Base-by-base conservation (phyloP, 2,113 vertebrate genomes). In the Macrotis lagotis region DNA sequence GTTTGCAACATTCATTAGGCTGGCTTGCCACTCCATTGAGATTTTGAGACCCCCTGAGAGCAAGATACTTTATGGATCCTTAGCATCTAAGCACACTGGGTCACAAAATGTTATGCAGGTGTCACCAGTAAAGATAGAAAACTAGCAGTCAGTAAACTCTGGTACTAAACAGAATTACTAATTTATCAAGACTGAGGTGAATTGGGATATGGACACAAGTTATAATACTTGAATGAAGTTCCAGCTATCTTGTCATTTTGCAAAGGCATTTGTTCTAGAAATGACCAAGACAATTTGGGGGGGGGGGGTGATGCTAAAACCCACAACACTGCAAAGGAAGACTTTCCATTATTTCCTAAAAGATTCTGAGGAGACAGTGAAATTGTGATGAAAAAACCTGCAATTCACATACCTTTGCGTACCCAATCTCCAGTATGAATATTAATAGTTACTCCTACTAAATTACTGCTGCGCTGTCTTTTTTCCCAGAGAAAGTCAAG, bases 401-500 rank as follows among this genome's bases (percentile, higher is more conserved):
- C 74, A 94, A 47, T 2, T 0, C 97, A 96, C 98, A 3, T 97
- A 99, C 99, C 99, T 98, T 99, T 99, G 59, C 99, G 98, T 51
- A 99, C 99, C 99, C 99, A 99, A 95, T 99, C 99, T 98, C 99
- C 99, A 5, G 99, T 99, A 96, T 99, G 99, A 97, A 99, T 99
- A 96, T 99, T 99, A 95, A 99, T 99, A 50, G 99, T 99, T 49
- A 99, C 99, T 0, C 99, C 99, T 94, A 99, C 99, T 94, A 99
- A 98, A 97, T 99, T 99, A 98, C 99, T 99, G 98, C 99, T 99
- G 96, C 99, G 98, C 96, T 99, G 99, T 93, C 99, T 99, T 98
- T 99, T 99, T 96, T 99, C 99, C 99, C 99, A 99, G 91, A 99
- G 99, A 97, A 99, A 99, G 98, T 99, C 99, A 94, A 99, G 98